A percentile compares a stretch with the other conserved stretches of the same genome.
Evolutionary conservation across 2,113 vertebrate species (phyloP).

Genomic region (Tragelaphus imberbis): DNA sequence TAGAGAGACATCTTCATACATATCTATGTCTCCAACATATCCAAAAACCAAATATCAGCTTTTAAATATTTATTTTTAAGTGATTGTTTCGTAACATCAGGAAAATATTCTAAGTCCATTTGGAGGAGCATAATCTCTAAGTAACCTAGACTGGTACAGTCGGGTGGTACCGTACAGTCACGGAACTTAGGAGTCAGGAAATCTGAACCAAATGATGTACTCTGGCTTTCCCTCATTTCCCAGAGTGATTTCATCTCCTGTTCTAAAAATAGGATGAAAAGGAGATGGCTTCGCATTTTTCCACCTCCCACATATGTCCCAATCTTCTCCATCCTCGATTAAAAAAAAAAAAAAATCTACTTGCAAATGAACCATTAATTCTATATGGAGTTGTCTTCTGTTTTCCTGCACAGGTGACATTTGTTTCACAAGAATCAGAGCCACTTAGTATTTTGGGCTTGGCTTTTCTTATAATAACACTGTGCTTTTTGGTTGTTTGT

Average conservation of each 20-base stretch:
- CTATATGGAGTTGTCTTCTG: slow-evolving; percentile 28
- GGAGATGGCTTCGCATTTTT: slow-evolving; percentile 25
- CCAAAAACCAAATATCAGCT: neutral
- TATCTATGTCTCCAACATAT: neutral
- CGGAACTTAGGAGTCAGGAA: neutral
- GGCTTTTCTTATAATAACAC: slow-evolving; percentile 44
- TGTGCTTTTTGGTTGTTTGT: neutral
- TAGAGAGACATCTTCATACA: neutral
- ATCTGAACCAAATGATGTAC: neutral
- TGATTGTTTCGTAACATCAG: neutral
- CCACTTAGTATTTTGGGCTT: neutral
- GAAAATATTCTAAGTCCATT: neutral
- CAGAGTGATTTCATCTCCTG: slow-evolving; percentile 30
- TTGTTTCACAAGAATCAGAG: slow-evolving; percentile 33
- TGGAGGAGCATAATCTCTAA: neutral
- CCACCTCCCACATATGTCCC: slow-evolving; percentile 47
- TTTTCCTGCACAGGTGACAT: slow-evolving; percentile 51
- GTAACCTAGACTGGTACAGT: neutral
- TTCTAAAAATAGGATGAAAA: slow-evolving; percentile 57
- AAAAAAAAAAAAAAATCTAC: slow-evolving; percentile 36
- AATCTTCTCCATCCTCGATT: slow-evolving; percentile 25
- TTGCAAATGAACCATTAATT: slow-evolving; percentile 57
- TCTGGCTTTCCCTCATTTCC: neutral
- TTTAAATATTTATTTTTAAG: neutral
- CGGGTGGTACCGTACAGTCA: neutral